phyloP scores from a whole-genome alignment of 2,113 vertebrate species.

The Alexandromys fortis region DNA sequence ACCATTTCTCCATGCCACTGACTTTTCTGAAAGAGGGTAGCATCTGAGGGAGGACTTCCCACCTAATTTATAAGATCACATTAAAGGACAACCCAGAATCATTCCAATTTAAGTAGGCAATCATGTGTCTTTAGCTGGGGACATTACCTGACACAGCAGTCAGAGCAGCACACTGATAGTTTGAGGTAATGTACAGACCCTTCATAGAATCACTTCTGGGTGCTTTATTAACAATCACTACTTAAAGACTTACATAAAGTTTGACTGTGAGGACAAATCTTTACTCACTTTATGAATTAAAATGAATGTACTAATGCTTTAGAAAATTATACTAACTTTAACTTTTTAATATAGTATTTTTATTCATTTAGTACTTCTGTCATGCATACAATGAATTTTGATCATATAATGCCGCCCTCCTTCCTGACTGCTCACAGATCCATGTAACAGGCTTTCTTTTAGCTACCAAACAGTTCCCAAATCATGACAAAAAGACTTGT shows the following conservation, averaged over 20 bases:
- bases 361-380: background rate
- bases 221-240: background rate
- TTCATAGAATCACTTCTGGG: background rate
- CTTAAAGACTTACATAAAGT: background rate
- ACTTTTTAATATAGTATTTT: background rate
- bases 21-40: slow-evolving; percentile 16
- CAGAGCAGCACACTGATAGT: background rate
- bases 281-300: background rate
- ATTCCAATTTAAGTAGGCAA: background rate
- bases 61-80: background rate
- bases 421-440: background rate
- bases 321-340: background rate
- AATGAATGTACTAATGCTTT: background rate
- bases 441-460: too few relatives aligned
- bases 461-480: too few relatives aligned
- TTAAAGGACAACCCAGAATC: slow-evolving; percentile 16
- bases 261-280: background rate
- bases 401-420: background rate
- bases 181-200: background rate
- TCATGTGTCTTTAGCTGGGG: background rate
- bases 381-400: background rate
- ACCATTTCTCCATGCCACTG: background rate
- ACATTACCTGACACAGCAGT: background rate
- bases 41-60: background rate
- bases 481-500: too few relatives aligned